These are phyloP conservation scores for Sula dactylatra DNA, from an alignment of 2,113 vertebrate species.

Conservation along the genomic window DNA sequence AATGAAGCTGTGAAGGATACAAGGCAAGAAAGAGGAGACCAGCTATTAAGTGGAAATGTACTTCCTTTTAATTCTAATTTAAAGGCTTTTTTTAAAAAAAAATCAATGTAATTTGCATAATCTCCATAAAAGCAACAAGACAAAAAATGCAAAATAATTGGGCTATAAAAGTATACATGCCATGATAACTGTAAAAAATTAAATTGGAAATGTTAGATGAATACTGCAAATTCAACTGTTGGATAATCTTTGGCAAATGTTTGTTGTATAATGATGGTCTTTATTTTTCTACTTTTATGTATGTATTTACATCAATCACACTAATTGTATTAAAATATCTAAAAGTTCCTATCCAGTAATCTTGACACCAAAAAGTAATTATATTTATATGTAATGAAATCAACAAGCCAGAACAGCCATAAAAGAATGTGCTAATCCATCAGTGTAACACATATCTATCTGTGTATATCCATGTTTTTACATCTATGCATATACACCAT, in stretches of 20 bases:
- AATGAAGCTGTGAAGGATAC: neutral
- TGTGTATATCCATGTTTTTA: neutral
- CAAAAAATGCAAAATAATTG: neutral
- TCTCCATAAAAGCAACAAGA: neutral
- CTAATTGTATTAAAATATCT: neutral
- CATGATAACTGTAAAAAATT: neutral
- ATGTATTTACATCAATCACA: neutral
- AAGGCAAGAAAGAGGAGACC: neutral
- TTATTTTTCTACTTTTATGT: neutral
- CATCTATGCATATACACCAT: neutral
- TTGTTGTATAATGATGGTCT: neutral
- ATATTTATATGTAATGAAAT: conserved; percentile 12
- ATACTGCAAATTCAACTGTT: neutral
- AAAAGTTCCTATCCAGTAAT: conserved; percentile 13
- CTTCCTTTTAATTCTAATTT: neutral
- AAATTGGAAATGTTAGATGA: neutral
- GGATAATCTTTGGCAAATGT: neutral
- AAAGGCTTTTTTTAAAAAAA: neutral
- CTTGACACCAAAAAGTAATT: conserved; percentile 9
- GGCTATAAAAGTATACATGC: neutral
- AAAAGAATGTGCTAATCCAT: neutral
- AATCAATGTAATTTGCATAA: neutral
- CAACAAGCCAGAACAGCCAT: conserved; percentile 11
- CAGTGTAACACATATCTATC: neutral
- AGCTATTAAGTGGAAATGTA: neutral